Conservation (phyloP, 2,888 invertebrate genomes). For the Thera britannica region DNA sequence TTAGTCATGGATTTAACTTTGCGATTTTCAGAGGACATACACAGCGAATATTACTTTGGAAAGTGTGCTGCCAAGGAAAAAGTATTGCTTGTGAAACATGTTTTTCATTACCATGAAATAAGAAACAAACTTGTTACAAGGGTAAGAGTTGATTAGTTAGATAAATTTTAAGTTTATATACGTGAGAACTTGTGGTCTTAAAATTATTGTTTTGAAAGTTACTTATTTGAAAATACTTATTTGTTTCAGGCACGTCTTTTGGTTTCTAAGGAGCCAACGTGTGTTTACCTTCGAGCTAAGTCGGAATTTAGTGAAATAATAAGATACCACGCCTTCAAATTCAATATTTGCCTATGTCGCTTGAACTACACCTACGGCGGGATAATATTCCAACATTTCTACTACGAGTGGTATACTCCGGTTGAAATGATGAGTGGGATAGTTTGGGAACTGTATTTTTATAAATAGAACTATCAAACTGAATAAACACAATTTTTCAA, state of each 20-base stretch:
- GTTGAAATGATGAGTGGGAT: constrained; percentile 43
- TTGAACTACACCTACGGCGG: constrained; percentile 38
- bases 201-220: background rate
- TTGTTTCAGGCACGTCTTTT: constrained; percentile 40
- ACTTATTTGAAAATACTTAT: background rate
- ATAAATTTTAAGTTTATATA: background rate
- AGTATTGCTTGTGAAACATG: constrained; percentile 22
- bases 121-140: constrained; percentile 39
- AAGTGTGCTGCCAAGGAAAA: constrained; percentile 29
- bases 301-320: constrained; percentile 39
- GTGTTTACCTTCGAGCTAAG: constrained; percentile 42
- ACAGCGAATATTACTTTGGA: constrained; percentile 41
- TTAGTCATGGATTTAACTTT: background rate
- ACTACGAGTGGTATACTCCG: constrained; percentile 51
- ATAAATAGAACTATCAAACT: constrained; percentile 6
- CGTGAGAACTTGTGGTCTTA: background rate
- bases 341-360: constrained; percentile 44
- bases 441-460: constrained; percentile 50
- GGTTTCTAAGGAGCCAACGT: constrained; percentile 21
- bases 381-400: constrained; percentile 10
- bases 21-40: constrained; percentile 30
- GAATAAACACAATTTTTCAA: too few relatives aligned
- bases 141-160: constrained; percentile 34
- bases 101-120: constrained; percentile 34
- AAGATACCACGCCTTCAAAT: constrained; percentile 44